Evolutionary conservation across 1,140 invertebrate species (phyloP).

Genomic region (Zaprionus vittiger): DNA sequence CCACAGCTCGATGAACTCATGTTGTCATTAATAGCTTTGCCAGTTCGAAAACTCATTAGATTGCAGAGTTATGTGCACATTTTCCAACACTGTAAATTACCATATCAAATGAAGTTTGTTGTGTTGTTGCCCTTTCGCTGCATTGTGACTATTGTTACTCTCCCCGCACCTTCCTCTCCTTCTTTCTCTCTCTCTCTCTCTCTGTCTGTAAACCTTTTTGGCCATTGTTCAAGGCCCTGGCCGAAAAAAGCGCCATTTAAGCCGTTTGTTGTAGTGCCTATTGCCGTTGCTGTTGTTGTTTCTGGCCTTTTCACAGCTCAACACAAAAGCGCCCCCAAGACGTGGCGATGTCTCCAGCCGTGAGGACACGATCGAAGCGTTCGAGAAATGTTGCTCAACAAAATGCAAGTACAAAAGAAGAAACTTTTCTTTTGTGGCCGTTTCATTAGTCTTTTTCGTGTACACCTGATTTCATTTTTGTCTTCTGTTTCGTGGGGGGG

Average conservation of each 20-base stretch:
- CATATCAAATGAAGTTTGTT: constrained; percentile 46
- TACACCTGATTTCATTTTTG: constrained; percentile 67
- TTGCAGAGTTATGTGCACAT: constrained; percentile 23
- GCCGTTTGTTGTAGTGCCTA: constrained; percentile 65
- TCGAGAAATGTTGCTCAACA: constrained; percentile 56
- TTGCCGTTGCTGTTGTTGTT: constrained; percentile 19
- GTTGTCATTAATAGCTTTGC: constrained; percentile 24
- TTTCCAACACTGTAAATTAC: constrained; percentile 47
- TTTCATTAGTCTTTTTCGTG: constrained; percentile 69
- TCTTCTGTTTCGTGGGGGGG: constrained; percentile 1
- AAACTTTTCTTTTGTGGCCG: constrained; percentile 57
- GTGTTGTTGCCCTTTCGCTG: constrained; percentile 32
- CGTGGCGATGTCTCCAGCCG: constrained; percentile 74
- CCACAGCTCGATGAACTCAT: constrained; percentile 5
- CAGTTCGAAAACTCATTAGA: neutral
- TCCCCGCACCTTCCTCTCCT: neutral
- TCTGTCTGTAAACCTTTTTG: constrained; percentile 53
- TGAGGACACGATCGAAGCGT: constrained; percentile 68
- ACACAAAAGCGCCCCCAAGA: constrained; percentile 56
- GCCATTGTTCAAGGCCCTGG: constrained; percentile 57
- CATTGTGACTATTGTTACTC: constrained; percentile 18
- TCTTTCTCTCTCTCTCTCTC: neutral
- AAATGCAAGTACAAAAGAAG: constrained; percentile 46
- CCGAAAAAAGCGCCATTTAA: constrained; percentile 75
- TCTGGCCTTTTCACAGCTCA: constrained; percentile 72